A percentile compares a stretch with the other conserved stretches of the same genome.
Evolutionary conservation across 2,113 vertebrate species (phyloP).

Genomic region (Panthera uncia): DNA sequence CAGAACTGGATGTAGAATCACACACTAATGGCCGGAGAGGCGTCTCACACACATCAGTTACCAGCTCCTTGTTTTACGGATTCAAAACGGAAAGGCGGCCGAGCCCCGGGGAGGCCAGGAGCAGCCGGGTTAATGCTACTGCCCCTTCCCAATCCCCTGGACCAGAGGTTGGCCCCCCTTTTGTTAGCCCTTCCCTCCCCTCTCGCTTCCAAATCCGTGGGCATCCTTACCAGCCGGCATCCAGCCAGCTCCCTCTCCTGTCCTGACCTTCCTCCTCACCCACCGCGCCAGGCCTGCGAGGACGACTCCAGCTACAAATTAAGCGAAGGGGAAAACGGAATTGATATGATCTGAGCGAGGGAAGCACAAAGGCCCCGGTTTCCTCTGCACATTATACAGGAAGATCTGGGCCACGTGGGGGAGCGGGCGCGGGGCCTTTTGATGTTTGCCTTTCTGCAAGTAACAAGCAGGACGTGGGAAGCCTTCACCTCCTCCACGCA

Average conservation of each 20-base stretch:
- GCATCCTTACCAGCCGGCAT: background rate
- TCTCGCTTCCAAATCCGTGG: background rate
- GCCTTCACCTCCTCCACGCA: conserved; percentile 24
- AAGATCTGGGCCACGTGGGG: conserved; percentile 39
- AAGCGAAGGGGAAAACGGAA: conserved; percentile 51
- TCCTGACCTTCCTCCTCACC: background rate
- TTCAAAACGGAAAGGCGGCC: background rate
- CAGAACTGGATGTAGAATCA: background rate
- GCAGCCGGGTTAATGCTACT: background rate
- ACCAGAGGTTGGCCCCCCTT: fast-evolving
- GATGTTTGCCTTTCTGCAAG: conserved; percentile 58
- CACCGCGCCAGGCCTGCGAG: conserved; percentile 17
- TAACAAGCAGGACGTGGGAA: background rate
- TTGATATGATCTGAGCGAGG: conserved; percentile 10
- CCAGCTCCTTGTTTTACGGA: background rate
- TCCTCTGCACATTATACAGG: conserved; percentile 52
- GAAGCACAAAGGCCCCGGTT: conserved; percentile 63
- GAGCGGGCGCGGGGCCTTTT: background rate
- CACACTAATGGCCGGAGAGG: background rate
- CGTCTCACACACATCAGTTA: fast-evolving
- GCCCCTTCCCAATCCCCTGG: background rate
- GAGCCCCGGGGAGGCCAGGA: background rate
- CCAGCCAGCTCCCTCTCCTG: background rate
- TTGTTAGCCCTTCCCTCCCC: background rate
- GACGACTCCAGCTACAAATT: conserved; percentile 34